Base-by-base conservation (phyloP, 2,797 vertebrate genomes). In the Phrynocephalus vlangalii region DNA sequence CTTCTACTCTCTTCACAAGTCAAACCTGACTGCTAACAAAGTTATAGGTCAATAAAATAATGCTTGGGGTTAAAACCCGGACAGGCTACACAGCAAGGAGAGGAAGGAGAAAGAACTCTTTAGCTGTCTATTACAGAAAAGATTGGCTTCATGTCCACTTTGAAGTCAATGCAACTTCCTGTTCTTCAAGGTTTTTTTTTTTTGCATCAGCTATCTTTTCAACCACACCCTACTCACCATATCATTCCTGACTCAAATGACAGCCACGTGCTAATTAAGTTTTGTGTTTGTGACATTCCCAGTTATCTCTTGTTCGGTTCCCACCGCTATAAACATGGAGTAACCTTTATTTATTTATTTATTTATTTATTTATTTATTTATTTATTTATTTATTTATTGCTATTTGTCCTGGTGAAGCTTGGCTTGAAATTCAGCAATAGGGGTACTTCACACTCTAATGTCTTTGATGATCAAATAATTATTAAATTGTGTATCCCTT, bases 271-370 rank as follows among this genome's bases (percentile, higher is more conserved):
- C 72, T 79, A 72, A 80, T 88, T 88, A 88, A 88, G n/a, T 67
- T 84, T 88, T 84, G 56, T 79, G 82, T 84, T 88, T 84, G 56
- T 79, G 82, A 88, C 77, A 88, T 73, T 73, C 60, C 9, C 48
- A 22, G 77, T 88, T 84, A 79, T 84, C 77, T 50, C 68, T 79
- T 22, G 79, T 76, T 66, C 68, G 70, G 70, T 76, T 81, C 60
- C 20, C 56, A 56, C 60, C 71, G n/a, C 38, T 76, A 63, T 63
- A 63, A 63, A 63, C 60, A 5, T 16, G 18, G 60, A 18, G 52
- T 56, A 11, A 9, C 52, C 9, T 56, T 56, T 56, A 44, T 44
- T 44, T 44, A 44, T 44, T 44, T 44, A 44, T 44, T 44, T 44
- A 44, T 44, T 44, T 44, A 44, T 44, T 44, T 44, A 44, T 44